Evolutionary conservation across 2,797 vertebrate genomes (phyloP).

Genomic region (Prunella strophiata): DNA sequence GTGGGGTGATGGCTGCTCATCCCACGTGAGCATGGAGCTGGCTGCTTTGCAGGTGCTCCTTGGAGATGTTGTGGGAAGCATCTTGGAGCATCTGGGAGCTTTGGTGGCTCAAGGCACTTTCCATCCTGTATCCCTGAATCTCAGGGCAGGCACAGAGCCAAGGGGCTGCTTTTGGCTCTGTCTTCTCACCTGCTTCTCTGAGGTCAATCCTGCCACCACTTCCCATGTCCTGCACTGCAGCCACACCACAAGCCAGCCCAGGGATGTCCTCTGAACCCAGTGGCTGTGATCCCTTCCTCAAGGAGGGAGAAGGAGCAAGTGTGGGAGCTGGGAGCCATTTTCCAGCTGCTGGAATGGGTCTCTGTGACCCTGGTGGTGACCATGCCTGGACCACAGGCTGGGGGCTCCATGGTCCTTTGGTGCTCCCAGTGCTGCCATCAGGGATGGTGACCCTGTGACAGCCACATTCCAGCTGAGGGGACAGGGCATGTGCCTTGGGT

Average conservation of each 20-base stretch:
- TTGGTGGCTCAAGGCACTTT: not conserved
- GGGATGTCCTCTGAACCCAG: accelerated
- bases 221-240: not conserved
- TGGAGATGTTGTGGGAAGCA: not conserved
- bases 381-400: not conserved
- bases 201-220: not conserved
- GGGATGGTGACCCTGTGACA: not conserved
- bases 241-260: not conserved
- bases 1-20: not conserved
- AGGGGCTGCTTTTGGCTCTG: not conserved
- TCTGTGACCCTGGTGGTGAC: not conserved
- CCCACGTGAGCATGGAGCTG: not conserved
- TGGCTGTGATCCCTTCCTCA: not conserved
- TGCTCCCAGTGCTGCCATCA: accelerated
- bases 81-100: not conserved
- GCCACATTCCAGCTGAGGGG: not conserved
- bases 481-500: not conserved
- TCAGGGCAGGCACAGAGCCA: not conserved
- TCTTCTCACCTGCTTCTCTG: not conserved
- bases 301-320: not conserved
- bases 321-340: not conserved
- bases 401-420: not conserved
- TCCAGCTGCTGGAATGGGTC: not conserved
- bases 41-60: not conserved
- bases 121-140: accelerated